Base-by-base conservation (phyloP, 2,797 vertebrate genomes). In the Melanitta fusca region DNA sequence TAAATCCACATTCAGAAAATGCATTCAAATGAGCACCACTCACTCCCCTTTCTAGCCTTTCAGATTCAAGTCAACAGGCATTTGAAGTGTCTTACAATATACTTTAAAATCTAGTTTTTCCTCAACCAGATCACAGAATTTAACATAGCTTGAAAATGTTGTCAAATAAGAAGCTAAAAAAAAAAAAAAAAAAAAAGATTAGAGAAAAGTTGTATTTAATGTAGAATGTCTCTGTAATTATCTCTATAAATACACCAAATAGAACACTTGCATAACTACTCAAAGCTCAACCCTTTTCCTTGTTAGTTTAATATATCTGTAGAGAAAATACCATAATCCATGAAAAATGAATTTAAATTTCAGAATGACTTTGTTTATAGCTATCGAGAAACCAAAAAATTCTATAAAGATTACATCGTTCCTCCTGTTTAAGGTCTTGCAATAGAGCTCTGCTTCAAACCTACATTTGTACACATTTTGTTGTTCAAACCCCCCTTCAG, bases 261-360 rank as follows among this genome's bases (percentile, higher is more conserved):
- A 57, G 71, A 93, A 68, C 88, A 82, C 87, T 82, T 90, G 93
- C 62, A 7, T 90, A 94, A 87, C 73, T 86, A 36, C 34, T 77
- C 51, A 39, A 80, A 91, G 84, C 60, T 81, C 80, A 82, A 27
- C 45, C 32, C 24, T 54, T 68, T 30, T 30, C 30, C 58, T 36
- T 70, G 24, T 73, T 72, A 32, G 13, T 53, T 85, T 75, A 56
- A 64, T n/a, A 18, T 30, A 71, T 34, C 92, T 65, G 51, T 10
- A 36, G 58, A 74, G 53, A 74, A 89, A 89, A 90, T 41, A 86
- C 2, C 32, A 34, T 2, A 82, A 61, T n/a, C 22, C 45, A 25
- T 62, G 10, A 58, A 86, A 92, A 58, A 0, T 28, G 2, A 64
- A 54, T 22, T 9, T 22, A 53, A 54, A 74, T 36, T 86, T 53